Conservation (phyloP, 2,888 invertebrate species). For the Chalcosyrphus nemorum region DNA sequence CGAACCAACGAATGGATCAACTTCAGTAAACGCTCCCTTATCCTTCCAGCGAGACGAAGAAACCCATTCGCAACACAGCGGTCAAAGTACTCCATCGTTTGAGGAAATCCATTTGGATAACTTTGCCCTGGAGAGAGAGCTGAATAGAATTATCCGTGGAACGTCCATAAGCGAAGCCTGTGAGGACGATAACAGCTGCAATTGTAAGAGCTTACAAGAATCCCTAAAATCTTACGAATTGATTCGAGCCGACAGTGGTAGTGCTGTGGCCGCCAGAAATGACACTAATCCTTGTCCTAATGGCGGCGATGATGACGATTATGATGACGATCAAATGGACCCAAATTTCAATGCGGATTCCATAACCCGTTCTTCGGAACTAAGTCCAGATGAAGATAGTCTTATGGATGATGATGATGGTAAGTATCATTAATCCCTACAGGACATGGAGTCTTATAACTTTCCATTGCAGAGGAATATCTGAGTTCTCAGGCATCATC, state of each 20-base stretch:
- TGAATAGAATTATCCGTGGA: conserved; percentile 59
- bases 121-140: conserved; percentile 57
- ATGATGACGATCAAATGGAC: conserved; percentile 69
- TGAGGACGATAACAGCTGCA: conserved; percentile 64
- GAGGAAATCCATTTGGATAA: conserved; percentile 64
- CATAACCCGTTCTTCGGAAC: conserved; percentile 54
- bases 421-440: conserved; percentile 11
- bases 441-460: background rate
- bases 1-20: conserved; percentile 7
- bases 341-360: conserved; percentile 55
- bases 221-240: conserved; percentile 65
- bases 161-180: conserved; percentile 67
- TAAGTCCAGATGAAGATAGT: conserved; percentile 59
- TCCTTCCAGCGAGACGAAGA: conserved; percentile 25
- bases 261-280: conserved; percentile 25
- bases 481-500: conserved; percentile 67
- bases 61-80: conserved; percentile 27
- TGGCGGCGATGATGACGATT: conserved; percentile 48
- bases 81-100: conserved; percentile 57
- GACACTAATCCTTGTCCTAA: conserved; percentile 27
- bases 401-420: conserved; percentile 70
- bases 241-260: conserved; percentile 22
- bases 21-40: background rate
- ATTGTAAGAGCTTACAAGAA: conserved; percentile 64
- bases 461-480: conserved; percentile 49